A percentile compares a stretch with the other conserved stretches of the same genome.
phyloP scores from a whole-genome alignment of 2,888 invertebrate species.

The Smittia aterrima region DNA sequence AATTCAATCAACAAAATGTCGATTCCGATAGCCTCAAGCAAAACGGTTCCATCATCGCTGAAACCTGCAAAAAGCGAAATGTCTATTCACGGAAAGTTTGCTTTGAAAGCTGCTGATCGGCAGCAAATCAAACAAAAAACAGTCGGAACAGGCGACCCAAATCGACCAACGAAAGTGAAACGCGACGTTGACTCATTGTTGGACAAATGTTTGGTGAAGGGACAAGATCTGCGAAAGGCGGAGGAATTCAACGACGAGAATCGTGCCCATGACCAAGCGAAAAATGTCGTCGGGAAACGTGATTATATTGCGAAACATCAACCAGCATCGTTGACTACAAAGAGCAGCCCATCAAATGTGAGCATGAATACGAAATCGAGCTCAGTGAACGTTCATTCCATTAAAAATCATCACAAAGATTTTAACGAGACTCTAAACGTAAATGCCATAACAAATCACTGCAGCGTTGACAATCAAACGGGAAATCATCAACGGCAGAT shows the following conservation, averaged over 20 bases:
- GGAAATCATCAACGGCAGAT: constrained; percentile 52
- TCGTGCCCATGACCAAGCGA: constrained; percentile 57
- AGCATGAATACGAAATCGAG: constrained; percentile 53
- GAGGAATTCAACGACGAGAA: constrained; percentile 54
- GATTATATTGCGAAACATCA: constrained; percentile 53
- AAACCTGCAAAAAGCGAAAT: constrained; percentile 45
- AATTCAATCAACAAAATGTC: constrained; percentile 29
- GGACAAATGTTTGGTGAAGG: constrained; percentile 53
- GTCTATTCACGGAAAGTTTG: constrained; percentile 41
- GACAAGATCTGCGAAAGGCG: constrained; percentile 51
- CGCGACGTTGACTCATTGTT: constrained; percentile 48
- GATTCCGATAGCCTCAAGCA: neutral
- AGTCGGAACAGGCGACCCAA: neutral
- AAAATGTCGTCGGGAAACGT: constrained; percentile 46
- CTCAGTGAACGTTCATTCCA: constrained; percentile 50
- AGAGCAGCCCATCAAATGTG: neutral
- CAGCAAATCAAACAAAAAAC: constrained; percentile 9
- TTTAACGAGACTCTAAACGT: constrained; percentile 58
- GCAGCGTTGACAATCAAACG: constrained; percentile 54
- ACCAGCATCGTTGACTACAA: constrained; percentile 10
- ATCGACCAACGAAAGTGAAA: neutral
- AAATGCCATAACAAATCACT: constrained; percentile 57
- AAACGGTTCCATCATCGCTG: constrained; percentile 26
- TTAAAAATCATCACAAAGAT: constrained; percentile 50
- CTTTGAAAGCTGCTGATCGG: constrained; percentile 27